Base-by-base conservation (phyloP, 2,888 invertebrate genomes). In the Synergus itoensis region DNA sequence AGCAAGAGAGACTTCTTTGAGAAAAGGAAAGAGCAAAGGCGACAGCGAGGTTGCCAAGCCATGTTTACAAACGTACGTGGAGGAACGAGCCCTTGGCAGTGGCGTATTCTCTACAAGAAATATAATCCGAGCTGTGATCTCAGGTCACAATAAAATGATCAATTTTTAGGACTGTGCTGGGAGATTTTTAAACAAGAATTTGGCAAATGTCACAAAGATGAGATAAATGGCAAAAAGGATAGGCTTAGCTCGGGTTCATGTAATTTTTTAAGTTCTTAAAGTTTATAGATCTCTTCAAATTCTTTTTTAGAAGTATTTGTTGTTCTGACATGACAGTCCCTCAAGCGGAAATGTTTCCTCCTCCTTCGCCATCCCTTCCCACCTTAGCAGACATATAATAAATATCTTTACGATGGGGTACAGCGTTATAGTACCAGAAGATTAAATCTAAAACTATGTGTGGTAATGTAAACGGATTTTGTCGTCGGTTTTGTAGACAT, bases 11-110 rank as follows among this genome's bases (percentile, higher is more conserved):
- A 14, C 21, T 65, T 41, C 40, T 41, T 65, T 18, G 41, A 41
- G 41, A 64, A 65, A 65, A 65, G n/a, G 65, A 28, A n/a, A 73
- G 53, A 73, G 36, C n/a, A 36, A 73, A 73, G 73, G 53, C 73
- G 53, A 40, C 73, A 73, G 73, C 73, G 73, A 12, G 73, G 73
- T 73, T 73, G 73, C 73, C 73, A 73, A 40, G 69, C 69, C 69
- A 69, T 69, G 73, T 73, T 73, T 73, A 73, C 73, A 53, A 36
- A 36, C 48, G 73, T 53, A 69, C 21, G 69, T 69, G 69, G 11
- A 69, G 48, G 48, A 69, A 69, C 69, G 45, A 48, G 48, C 69
- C 69, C 69, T 69, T 69, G 21, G 60, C 21, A 28, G 28, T 16
- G 16, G 28, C 14, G 28, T 63, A 40, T 16, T 40, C 63, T 63